Base-by-base conservation (phyloP, 2,888 invertebrate species). In the Stegophylla sp. region DNA sequence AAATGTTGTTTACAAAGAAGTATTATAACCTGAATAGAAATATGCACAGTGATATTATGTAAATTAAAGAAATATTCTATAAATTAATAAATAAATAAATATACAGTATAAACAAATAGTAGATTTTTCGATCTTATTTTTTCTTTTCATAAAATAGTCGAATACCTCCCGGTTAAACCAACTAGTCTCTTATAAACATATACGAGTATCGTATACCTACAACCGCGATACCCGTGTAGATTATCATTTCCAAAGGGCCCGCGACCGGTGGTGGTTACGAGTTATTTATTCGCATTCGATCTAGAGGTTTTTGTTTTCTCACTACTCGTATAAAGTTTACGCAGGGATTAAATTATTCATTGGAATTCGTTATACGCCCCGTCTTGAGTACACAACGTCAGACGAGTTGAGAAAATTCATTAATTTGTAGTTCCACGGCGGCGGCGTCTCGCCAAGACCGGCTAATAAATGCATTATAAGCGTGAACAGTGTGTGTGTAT, bases 391-490 rank as follows among this genome's bases (percentile, higher is more conserved):
- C 3, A 53, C 53, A 53, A 1, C 1, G 43, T 69, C n/a, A 28
- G 51, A n/a, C 28, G 17, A 43, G 23, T 74, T 15, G 20, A 64
- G n/a, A 51, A 75, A 51, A 64, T 51, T 3, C 53, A n/a, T 41
- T 66, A 13, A 56, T 66, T 56, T 76, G 26, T 66, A 66, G 26
- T 23, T 66, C 7, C n/a, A n/a, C 51, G 3, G n/a, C 43, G 51
- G 13, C 51, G n/a, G n/a, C n/a, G n/a, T n/a, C 51, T 64, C 53
- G 41, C 41, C 53, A 23, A 10, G 53, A 26, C 41, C 28, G 28
- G 34, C 20, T 76, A 26, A 53, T 43, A 48, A 61, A 76, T 66
- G 41, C 76, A 56, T 76, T 64, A 64, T n/a, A 56, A 41, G 53
- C 76, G 26, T 41, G 63, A 41, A 75, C 48, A 34, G 34, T 15